Conservation (phyloP, 1,140 invertebrate species). For the Globodera rostochiensis region DNA sequence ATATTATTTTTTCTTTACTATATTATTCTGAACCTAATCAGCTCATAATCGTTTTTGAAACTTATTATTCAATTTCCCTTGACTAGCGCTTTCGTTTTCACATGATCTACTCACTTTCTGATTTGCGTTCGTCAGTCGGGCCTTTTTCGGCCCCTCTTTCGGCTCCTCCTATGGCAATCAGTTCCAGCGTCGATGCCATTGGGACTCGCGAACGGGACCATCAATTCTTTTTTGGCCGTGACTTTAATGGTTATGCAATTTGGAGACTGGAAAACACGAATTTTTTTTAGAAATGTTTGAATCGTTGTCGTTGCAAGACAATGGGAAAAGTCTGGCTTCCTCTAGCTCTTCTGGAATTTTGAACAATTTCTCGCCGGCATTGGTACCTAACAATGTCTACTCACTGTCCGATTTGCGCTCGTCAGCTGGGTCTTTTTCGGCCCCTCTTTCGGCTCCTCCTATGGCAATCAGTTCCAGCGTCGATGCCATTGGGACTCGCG, state of each 20-base stretch:
- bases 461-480: background rate
- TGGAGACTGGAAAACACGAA: background rate
- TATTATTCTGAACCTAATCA: too few species aligned
- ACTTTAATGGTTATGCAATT: slow-evolving; percentile 2
- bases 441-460: slow-evolving; percentile 25
- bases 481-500: background rate
- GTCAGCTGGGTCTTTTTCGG: background rate
- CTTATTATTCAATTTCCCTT: too few species aligned
- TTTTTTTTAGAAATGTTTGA: slow-evolving; percentile 15
- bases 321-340: too few species aligned
- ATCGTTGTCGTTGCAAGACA: background rate
- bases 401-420: slow-evolving; percentile 6
- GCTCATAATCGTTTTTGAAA: too few species aligned
- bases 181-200: background rate
- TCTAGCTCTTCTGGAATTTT: background rate
- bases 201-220: background rate
- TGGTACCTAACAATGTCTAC: slow-evolving; percentile 12
- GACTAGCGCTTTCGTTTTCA: too few species aligned
- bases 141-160: background rate
- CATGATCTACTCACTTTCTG: slow-evolving; percentile 3
- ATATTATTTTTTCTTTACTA: too few species aligned
- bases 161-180: slow-evolving; percentile 9
- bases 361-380: background rate
- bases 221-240: slow-evolving; percentile 14
- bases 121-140: background rate